These are phyloP conservation scores for Chionomys nivalis DNA, from an alignment of 2,113 vertebrate genomes.

Conservation along the genomic window DNA sequence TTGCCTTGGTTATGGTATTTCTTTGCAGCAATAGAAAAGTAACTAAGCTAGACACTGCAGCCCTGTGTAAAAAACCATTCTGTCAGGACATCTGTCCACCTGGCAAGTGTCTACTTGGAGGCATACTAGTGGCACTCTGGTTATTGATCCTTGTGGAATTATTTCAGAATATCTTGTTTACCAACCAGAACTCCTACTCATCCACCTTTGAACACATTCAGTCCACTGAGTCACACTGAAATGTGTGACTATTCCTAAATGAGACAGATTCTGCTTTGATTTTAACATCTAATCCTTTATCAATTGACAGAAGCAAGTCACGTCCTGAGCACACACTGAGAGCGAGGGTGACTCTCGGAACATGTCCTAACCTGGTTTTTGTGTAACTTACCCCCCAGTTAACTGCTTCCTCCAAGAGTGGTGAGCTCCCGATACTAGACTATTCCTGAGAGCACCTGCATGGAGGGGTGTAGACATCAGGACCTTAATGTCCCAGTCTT, in stretches of 20 bases:
- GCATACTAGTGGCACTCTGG: not conserved
- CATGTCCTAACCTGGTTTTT: not conserved
- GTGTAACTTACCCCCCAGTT: rapidly evolving
- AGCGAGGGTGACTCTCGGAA: too few species aligned
- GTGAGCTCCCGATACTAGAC: not conserved
- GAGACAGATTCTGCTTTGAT: not conserved
- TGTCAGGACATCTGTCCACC: not conserved
- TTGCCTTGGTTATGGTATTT: not conserved
- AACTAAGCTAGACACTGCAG: not conserved
- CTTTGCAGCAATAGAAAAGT: not conserved
- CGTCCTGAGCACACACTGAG: not conserved
- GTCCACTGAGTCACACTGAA: not conserved
- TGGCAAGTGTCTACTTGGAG: not conserved
- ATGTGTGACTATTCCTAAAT: not conserved
- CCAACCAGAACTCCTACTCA: too few species aligned
- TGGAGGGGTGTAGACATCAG: not conserved
- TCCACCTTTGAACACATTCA: not conserved
- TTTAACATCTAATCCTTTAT: too few species aligned
- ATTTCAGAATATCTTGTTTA: not conserved
- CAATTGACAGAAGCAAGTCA: not conserved
- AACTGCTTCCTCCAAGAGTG: too few species aligned
- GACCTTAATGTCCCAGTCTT: not conserved
- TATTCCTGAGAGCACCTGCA: not conserved
- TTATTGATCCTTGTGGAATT: not conserved
- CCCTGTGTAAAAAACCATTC: not conserved